A percentile compares a stretch with the other conserved stretches of the same genome.
These are phyloP conservation scores for Campaea margaritaria DNA, from an alignment of 2,888 invertebrate genomes.

Conservation along the genomic window DNA sequence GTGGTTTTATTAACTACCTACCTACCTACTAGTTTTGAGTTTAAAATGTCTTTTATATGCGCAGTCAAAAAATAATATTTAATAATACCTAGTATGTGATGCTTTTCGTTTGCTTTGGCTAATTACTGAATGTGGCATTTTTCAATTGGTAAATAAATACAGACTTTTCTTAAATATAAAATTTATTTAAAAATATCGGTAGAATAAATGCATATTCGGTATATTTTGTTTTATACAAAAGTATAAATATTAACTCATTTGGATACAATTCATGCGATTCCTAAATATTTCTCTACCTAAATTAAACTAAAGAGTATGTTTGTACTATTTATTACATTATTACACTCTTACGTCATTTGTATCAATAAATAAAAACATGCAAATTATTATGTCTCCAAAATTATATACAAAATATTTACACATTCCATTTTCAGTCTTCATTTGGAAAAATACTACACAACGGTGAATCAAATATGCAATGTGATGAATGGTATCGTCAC, in stretches of 20 bases:
- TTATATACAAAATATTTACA: conserved; percentile 53
- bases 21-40: too few relatives aligned
- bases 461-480: conserved; percentile 3
- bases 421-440: conserved; percentile 55
- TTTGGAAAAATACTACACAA: conserved; percentile 30
- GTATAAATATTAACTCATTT: conserved; percentile 49
- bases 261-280: conserved; percentile 40
- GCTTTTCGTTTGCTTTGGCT: too few relatives aligned
- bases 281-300: conserved; percentile 38
- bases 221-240: conserved; percentile 68
- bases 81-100: too few relatives aligned
- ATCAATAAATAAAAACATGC: conserved; percentile 47
- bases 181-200: conserved; percentile 41
- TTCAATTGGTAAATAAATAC: conserved; percentile 3
- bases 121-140: too few relatives aligned
- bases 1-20: background rate
- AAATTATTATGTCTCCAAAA: conserved; percentile 33
- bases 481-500: too few relatives aligned
- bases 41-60: too few relatives aligned
- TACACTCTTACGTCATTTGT: conserved; percentile 26
- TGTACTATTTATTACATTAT: conserved; percentile 61
- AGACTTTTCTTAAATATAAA: conserved; percentile 30
- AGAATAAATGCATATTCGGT: conserved; percentile 74
- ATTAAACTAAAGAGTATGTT: conserved; percentile 52
- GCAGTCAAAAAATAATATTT: too few relatives aligned